Evolutionary conservation across 2,113 vertebrate genomes (phyloP).

Genomic region (Sakesphorus luctuosus): DNA sequence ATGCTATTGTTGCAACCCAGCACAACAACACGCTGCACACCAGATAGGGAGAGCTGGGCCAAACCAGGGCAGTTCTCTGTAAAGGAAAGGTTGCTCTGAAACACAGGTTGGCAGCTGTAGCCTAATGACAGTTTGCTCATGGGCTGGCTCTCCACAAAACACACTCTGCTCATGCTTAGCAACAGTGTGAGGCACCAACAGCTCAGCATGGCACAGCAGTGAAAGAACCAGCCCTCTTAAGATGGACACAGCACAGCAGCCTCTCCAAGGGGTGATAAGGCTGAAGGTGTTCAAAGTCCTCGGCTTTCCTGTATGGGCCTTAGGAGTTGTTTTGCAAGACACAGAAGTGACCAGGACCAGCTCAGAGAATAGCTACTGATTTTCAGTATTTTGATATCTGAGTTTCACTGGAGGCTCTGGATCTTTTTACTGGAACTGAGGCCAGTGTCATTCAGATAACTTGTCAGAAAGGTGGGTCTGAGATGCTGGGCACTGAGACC

Average conservation of each 20-base stretch:
- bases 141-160: constrained; percentile 2
- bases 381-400: not conserved
- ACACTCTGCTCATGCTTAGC: not conserved
- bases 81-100: not conserved
- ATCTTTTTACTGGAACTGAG: not conserved
- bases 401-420: not conserved
- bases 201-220: not conserved
- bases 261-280: not conserved
- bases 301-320: not conserved
- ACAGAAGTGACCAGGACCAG: not conserved
- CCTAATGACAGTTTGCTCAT: not conserved
- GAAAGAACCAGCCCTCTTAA: not conserved
- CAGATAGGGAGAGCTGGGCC: not conserved
- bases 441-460: not conserved
- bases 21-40: accelerated
- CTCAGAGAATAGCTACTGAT: not conserved
- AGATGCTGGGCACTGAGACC: not conserved
- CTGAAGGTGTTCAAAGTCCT: not conserved
- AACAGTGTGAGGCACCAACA: not conserved
- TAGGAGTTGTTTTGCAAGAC: not conserved
- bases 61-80: not conserved
- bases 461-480: not conserved
- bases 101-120: not conserved
- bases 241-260: not conserved
- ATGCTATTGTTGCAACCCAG: accelerated